These are phyloP conservation scores for Keiferia lycopersicella DNA, from an alignment of 2,888 invertebrate species.

Conservation along the genomic window DNA sequence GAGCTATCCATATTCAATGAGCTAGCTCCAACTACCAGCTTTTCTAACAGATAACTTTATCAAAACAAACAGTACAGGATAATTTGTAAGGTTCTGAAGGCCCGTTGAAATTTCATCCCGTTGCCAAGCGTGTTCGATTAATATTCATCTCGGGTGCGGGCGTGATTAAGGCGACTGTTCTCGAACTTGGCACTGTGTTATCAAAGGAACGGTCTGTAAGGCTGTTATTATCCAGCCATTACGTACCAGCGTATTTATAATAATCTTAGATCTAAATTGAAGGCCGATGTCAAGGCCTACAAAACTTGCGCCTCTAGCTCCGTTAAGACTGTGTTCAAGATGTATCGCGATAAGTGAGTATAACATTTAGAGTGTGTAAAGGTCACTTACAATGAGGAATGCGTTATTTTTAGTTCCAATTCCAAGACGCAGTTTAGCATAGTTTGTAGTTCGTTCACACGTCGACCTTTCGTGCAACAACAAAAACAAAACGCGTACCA, in stretches of 20 bases:
- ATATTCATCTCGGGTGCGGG: slow-evolving; percentile 18
- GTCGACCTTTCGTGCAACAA: slow-evolving; percentile 20
- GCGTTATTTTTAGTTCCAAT: slow-evolving; percentile 14
- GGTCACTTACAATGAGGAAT: background rate
- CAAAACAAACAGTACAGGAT: slow-evolving; percentile 35
- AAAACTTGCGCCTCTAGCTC: background rate
- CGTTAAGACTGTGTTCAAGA: background rate
- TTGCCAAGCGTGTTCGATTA: slow-evolving; percentile 22
- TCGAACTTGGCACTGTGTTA: slow-evolving; percentile 22
- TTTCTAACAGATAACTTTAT: slow-evolving; percentile 29
- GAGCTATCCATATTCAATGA: slow-evolving; percentile 65
- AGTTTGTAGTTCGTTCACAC: slow-evolving; percentile 22
- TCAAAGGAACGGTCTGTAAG: slow-evolving; percentile 18
- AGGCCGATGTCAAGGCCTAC: slow-evolving; percentile 2
- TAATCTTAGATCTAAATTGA: background rate
- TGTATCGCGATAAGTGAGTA: background rate
- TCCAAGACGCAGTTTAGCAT: slow-evolving; percentile 13
- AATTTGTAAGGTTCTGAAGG: slow-evolving; percentile 5
- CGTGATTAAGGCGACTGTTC: slow-evolving; percentile 22
- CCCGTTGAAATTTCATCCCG: slow-evolving; percentile 19
- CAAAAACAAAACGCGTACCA: slow-evolving; percentile 17
- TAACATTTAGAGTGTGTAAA: slow-evolving; percentile 2
- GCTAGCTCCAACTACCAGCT: slow-evolving; percentile 35
- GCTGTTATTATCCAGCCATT: slow-evolving; percentile 22
- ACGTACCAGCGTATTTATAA: background rate